Evolutionary conservation across 2,797 vertebrate species (phyloP).

Genomic region (Eupleurogrammus muticus): DNA sequence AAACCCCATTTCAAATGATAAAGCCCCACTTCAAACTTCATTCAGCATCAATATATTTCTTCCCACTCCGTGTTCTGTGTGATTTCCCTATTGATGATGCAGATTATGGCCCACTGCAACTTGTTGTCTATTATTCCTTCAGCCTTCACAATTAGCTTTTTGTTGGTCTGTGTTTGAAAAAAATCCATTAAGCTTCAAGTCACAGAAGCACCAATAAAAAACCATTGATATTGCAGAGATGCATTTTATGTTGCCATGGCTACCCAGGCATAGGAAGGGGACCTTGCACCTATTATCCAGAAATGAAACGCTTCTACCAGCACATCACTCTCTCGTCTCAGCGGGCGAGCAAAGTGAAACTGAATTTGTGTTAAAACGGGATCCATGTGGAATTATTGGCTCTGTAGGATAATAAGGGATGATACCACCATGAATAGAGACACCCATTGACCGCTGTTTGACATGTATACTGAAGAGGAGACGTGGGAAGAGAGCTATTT

Average conservation of each 20-base stretch:
- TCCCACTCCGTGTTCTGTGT: not conserved
- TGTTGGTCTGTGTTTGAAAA: not conserved
- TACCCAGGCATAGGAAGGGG: constrained; percentile 22
- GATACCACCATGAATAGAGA: not conserved
- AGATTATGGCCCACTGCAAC: not conserved
- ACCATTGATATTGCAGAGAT: constrained; percentile 1
- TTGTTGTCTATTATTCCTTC: not conserved
- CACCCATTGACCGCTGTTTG: not conserved
- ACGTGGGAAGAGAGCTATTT: not conserved
- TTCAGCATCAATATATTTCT: too few species aligned
- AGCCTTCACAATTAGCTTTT: not conserved
- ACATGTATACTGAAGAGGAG: not conserved
- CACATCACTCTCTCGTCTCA: not conserved
- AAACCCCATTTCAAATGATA: too few species aligned
- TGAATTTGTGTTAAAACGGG: constrained; percentile 17
- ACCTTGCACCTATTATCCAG: constrained; percentile 50
- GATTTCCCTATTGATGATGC: not conserved
- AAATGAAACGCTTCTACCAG: constrained; percentile 28
- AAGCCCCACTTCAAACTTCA: too few species aligned
- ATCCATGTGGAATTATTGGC: constrained; percentile 20
- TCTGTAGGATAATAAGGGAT: not conserved
- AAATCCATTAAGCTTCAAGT: constrained; percentile 3
- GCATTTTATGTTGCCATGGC: constrained; percentile 54
- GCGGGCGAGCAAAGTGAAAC: not conserved
- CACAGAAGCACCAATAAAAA: constrained; percentile 4